Percentiles rank a stretch among this genome's conserved stretches.
These are phyloP conservation scores for Cardiocondyla obscurior DNA, from an alignment of 1,140 invertebrate species.

Conservation along the genomic window DNA sequence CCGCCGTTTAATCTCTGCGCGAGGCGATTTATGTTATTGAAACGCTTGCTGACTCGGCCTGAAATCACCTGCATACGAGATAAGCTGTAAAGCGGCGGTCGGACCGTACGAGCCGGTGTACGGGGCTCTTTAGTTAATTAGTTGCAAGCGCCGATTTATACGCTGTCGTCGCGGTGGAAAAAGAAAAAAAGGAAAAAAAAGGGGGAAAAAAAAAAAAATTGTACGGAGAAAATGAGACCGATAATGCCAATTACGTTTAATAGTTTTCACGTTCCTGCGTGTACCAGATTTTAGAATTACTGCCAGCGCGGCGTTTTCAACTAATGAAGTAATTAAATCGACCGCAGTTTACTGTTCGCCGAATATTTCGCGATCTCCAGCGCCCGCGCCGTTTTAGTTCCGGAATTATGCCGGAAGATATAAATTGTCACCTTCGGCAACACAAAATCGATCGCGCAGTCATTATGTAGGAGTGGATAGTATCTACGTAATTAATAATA, in stretches of 20 bases:
- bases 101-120: constrained; percentile 1
- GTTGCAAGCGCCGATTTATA: constrained; percentile 27
- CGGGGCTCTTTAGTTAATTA: constrained; percentile 63
- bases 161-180: neutral
- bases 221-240: neutral
- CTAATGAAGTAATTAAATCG: constrained; percentile 53
- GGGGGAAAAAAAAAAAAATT: too few relatives aligned
- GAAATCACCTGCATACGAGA: constrained; percentile 60
- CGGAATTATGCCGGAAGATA: constrained; percentile 22
- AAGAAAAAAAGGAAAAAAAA: neutral
- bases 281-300: constrained; percentile 26
- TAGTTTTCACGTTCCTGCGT: constrained; percentile 13
- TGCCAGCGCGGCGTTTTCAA: constrained; percentile 46
- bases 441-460: constrained; percentile 17
- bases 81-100: constrained; percentile 58
- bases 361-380: constrained; percentile 36
- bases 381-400: neutral
- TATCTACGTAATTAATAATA: constrained; percentile 23
- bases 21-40: constrained; percentile 70
- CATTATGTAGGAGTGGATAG: constrained; percentile 1
- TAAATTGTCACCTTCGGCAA: constrained; percentile 44
- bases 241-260: constrained; percentile 38
- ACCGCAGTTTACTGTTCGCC: constrained; percentile 1
- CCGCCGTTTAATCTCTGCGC: constrained; percentile 61
- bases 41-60: constrained; percentile 40